Base-by-base conservation (phyloP, 2,888 invertebrate species). In the Zygogramma bicolorata region DNA sequence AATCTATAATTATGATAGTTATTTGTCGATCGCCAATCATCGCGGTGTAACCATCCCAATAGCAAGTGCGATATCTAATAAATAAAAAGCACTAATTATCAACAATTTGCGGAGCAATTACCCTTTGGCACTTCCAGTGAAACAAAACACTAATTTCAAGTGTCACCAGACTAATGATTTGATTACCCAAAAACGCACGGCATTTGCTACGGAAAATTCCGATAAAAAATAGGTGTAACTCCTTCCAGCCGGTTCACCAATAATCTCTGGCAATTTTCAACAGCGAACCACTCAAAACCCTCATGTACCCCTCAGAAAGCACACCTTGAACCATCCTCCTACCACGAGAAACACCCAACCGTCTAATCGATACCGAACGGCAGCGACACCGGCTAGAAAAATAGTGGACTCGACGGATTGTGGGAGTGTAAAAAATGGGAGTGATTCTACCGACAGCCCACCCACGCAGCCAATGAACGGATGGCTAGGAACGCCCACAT, bases 381-480 rank as follows among this genome's bases (percentile, higher is more conserved):
- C 53, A 66, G 68, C 59, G 31, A 27, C 62, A 62, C 65, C 57
- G 63, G 53, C 65, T 73, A 66, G 67, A 61, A 65, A 69, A 73
- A 66, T 63, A 22, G 29, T 31, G 59, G n/a, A 31, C 46, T 66
- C 61, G 69, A 68, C 59, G 68, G 63, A 75, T 71, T 67, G 66
- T 66, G 75, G 77, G 75, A 73, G 79, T 73, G 68, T 68, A 60
- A 75, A 74, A 75, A 76, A 73, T 74, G 72, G 75, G 79, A 73
- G 80, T 77, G 80, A 76, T 74, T 76, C 75, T 65, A 75, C 79
- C 75, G 78, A 76, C 79, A 73, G 77, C 82, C 83, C 82, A 82
- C 84, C 83, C 82, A 82, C 84, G 81, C 83, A 77, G 74, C 84
- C 84, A 84, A 85, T 84, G 79, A 81, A 58, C 34, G 76, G 73